Evolutionary conservation across 2,888 invertebrate species (phyloP), one percentile per base, ranked within the genome.

Genomic region (Drosophila limbata): DNA sequence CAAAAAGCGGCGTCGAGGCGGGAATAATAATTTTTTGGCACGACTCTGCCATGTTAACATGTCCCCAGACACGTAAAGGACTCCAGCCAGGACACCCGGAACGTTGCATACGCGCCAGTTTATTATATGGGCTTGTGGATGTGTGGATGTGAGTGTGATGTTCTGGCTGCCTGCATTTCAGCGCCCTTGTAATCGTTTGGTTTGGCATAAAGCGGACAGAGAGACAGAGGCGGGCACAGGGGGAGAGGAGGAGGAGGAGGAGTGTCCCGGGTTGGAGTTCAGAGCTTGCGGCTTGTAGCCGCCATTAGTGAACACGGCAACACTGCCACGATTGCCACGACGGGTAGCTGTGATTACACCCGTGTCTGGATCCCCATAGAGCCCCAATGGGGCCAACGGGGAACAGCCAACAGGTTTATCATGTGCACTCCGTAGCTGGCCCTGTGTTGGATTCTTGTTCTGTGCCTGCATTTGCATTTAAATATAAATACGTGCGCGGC

Each of bases 21-120:
- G 84, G 90, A 87, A 90, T 91, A 91, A 91, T 91, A 91, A 91
- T 91, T 91, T 91, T 89, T 90, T 89, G 90, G 91, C 91, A 91
- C 88, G 91, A 90, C 85, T 56, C 57, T 89, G 90, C 90, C 91
- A 89, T 91, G 91, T 91, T 91, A 91, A 91, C 91, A 91, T 91
- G 90, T 91, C 91, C 90, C 91, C 85, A 83, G 89, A 83, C 79
- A 81, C 78, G 84, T 83, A 81, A 76, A 64, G 57, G 77, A 77
- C 77, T 76, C 77, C 65, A 60, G 69, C 62, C 73, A 57, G 56
- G 57, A 42, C 73, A 61, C 48, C 48, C 59, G 75, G 25, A 75
- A 64, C 72, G 42, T 55, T 81, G 81, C 81, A 78, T 64, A 82
- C 76, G 51, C 69, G 79, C 62, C 77, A 88, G 82, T 84, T 88